Evolutionary conservation across 1,140 invertebrate species (phyloP).

Genomic region (Brachionus manjavacas): DNA sequence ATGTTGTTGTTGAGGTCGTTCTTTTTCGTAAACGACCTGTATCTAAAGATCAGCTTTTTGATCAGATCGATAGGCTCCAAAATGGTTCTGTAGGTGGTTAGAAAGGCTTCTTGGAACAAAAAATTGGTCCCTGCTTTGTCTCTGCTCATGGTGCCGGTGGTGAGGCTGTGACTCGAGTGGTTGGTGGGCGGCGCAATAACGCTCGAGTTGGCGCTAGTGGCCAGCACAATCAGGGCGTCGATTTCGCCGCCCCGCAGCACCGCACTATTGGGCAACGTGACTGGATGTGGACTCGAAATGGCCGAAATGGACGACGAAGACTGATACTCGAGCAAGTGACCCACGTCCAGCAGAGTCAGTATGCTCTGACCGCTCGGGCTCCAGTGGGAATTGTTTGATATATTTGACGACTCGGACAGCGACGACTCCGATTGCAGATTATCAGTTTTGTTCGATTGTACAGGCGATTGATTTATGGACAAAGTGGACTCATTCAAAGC

Average conservation of each 20-base stretch:
- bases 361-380: background rate
- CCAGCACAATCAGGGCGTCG: slow-evolving; percentile 84
- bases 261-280: slow-evolving; percentile 57
- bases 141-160: background rate
- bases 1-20: slow-evolving; percentile 61
- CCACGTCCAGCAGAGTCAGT: slow-evolving; percentile 11
- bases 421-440: slow-evolving; percentile 30
- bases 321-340: slow-evolving; percentile 31
- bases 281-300: background rate
- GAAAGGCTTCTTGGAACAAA: slow-evolving; percentile 90
- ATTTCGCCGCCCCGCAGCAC: slow-evolving; percentile 81
- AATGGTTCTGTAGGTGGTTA: slow-evolving; percentile 92
- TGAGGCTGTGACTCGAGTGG: background rate
- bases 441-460: background rate
- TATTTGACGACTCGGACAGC: background rate
- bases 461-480: background rate
- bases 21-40: slow-evolving; percentile 67
- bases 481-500: background rate
- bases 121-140: slow-evolving; percentile 65
- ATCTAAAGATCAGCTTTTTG: slow-evolving; percentile 76
- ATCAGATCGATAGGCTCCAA: slow-evolving; percentile 80
- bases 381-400: background rate
- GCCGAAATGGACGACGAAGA: background rate
- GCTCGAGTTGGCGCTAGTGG: slow-evolving; percentile 82
- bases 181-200: slow-evolving; percentile 43